These are phyloP conservation scores for Plagiodera versicolora DNA, from an alignment of 2,888 invertebrate genomes.

Conservation along the genomic window DNA sequence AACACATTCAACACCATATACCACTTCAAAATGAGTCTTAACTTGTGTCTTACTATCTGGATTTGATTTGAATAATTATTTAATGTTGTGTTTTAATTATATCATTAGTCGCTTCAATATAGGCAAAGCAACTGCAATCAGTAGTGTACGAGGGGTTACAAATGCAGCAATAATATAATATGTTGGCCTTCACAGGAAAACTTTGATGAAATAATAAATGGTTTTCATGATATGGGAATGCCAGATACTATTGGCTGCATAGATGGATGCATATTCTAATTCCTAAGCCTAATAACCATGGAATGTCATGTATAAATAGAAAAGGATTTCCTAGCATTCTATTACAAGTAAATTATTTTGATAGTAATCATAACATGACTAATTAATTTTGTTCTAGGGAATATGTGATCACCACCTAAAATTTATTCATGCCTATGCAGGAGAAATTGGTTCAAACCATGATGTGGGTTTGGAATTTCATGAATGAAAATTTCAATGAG, in stretches of 20 bases:
- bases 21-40: constrained; percentile 8
- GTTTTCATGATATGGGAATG: constrained; percentile 14
- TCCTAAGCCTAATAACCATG: constrained; percentile 13
- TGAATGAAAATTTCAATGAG: constrained; percentile 8
- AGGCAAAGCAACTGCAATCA: constrained; percentile 20
- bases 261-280: constrained; percentile 19
- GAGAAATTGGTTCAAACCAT: constrained; percentile 21
- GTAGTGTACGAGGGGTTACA: constrained; percentile 20
- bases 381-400: constrained; percentile 15
- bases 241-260: constrained; percentile 18
- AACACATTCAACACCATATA: background rate
- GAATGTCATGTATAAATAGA: constrained; percentile 13
- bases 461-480: constrained; percentile 20
- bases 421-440: constrained; percentile 21
- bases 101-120: constrained; percentile 18
- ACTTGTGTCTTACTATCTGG: constrained; percentile 4
- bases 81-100: constrained; percentile 10
- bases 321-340: constrained; percentile 15
- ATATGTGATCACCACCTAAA: constrained; percentile 22
- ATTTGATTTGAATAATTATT: constrained; percentile 7
- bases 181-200: constrained; percentile 15
- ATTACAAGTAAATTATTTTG: constrained; percentile 14
- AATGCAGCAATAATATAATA: constrained; percentile 11
- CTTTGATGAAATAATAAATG: constrained; percentile 12
- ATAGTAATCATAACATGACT: background rate